Percentiles rank a stretch among this genome's conserved stretches.
phyloP scores from a whole-genome alignment of 2,888 invertebrate species.

The Willowsia nigromaculata region DNA sequence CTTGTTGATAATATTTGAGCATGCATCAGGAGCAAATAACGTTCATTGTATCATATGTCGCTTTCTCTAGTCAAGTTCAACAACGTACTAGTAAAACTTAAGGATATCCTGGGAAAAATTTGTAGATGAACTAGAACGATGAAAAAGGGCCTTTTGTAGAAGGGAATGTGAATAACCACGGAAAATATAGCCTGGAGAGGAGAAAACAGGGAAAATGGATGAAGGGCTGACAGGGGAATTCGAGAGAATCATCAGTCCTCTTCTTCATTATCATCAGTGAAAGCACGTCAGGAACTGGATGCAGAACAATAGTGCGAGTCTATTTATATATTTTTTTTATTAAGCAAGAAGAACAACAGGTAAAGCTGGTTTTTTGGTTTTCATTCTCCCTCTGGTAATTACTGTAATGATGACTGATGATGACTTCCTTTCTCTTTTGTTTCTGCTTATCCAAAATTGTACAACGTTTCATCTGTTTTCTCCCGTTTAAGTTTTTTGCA shows the following conservation, averaged over 20 bases:
- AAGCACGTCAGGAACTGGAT: too few species aligned
- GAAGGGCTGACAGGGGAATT: conserved; percentile 34
- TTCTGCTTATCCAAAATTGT: background rate
- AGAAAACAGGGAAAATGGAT: background rate
- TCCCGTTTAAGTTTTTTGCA: background rate
- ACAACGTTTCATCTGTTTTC: background rate
- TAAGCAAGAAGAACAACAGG: background rate
- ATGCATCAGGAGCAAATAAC: background rate
- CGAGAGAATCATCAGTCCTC: background rate
- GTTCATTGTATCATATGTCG: background rate
- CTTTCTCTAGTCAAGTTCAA: conserved; percentile 3
- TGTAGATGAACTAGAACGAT: background rate
- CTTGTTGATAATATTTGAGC: conserved; percentile 45
- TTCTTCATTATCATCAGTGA: background rate
- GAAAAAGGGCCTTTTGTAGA: background rate
- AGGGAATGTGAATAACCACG: background rate
- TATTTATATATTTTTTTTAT: background rate
- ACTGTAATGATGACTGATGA: conserved; percentile 41
- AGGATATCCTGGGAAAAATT: background rate
- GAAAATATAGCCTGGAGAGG: conserved; percentile 27
- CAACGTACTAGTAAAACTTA: background rate
- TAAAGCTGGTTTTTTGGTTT: background rate
- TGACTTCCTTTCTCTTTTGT: conserved; percentile 17
- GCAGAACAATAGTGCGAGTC: background rate
- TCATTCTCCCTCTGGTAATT: conserved; percentile 19